These are phyloP conservation scores for Tauraco erythrolophus DNA, from an alignment of 2,113 vertebrate genomes.

Conservation along the genomic window DNA sequence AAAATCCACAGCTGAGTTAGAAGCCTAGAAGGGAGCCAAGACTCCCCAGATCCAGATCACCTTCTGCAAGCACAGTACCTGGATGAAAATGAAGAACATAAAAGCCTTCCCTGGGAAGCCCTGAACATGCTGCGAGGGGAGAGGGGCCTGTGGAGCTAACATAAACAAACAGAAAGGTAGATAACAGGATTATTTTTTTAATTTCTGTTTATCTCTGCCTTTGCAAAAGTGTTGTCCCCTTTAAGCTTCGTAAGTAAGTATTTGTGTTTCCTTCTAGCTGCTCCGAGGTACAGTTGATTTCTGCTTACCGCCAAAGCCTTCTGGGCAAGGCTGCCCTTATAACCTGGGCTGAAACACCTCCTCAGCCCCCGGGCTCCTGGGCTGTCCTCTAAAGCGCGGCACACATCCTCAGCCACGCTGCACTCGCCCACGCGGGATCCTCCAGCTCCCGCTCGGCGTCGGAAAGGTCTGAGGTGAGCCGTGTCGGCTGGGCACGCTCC, in stretches of 20 bases:
- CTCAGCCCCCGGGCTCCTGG: background rate
- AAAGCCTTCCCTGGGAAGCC: background rate
- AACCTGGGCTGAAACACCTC: background rate
- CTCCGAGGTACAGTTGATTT: background rate
- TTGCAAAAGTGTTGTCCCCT: background rate
- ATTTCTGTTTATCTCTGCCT: background rate
- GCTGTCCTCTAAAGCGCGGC: background rate
- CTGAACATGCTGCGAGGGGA: background rate
- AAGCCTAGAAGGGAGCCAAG: background rate
- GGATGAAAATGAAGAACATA: background rate
- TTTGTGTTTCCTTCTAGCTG: background rate
- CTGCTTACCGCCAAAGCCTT: background rate
- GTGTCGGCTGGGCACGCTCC: background rate
- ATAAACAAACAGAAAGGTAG: background rate
- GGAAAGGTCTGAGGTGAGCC: background rate
- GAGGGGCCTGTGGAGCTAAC: background rate
- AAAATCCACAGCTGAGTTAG: background rate
- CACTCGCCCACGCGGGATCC: background rate
- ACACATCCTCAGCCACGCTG: background rate
- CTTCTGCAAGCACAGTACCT: background rate
- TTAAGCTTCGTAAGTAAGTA: background rate
- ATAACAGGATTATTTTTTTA: background rate
- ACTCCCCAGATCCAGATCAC: background rate
- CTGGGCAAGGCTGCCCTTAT: background rate
- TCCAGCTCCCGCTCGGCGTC: fast-evolving